These are phyloP conservation scores for Ptiloglossa arizonensis DNA, from an alignment of 1,140 invertebrate species.

Conservation along the genomic window DNA sequence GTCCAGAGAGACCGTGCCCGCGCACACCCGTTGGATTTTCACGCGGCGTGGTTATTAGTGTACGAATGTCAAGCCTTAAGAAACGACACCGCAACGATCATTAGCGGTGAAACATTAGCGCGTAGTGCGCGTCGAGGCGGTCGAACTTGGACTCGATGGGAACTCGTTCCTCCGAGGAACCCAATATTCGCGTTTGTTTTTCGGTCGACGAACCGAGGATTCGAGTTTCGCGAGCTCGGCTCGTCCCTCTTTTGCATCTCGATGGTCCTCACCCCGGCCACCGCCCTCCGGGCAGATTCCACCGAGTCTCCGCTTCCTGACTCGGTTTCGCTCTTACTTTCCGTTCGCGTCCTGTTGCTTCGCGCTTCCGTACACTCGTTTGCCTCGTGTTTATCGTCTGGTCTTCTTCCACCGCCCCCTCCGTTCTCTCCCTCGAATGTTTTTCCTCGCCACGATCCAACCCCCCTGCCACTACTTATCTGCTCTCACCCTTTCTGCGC, in stretches of 20 bases:
- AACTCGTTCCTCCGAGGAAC: too few species aligned
- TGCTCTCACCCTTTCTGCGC: conserved; percentile 28
- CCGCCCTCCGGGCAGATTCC: conserved; percentile 38
- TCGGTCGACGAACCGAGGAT: neutral
- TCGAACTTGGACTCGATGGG: too few species aligned
- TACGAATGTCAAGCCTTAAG: too few species aligned
- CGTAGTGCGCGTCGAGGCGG: too few species aligned
- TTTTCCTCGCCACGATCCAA: conserved; percentile 27
- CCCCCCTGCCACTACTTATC: conserved; percentile 34
- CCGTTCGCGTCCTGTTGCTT: conserved; percentile 44
- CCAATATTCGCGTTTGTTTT: too few species aligned
- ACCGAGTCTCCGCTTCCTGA: conserved; percentile 57
- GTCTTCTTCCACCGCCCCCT: conserved; percentile 44
- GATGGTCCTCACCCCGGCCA: conserved; percentile 29
- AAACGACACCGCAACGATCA: too few species aligned
- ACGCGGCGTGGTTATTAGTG: too few species aligned
- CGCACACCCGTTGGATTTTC: too few species aligned
- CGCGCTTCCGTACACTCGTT: conserved; percentile 44
- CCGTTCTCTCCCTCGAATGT: conserved; percentile 50
- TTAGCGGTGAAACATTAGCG: too few species aligned
- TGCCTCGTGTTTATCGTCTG: conserved; percentile 27
- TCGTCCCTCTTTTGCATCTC: neutral
- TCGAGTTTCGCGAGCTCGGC: neutral
- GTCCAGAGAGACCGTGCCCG: too few species aligned
- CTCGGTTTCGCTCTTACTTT: conserved; percentile 58